Evolutionary conservation across 2,113 vertebrate genomes (phyloP), one percentile per base, ranked within the genome.

Genomic region (Motacilla alba): DNA sequence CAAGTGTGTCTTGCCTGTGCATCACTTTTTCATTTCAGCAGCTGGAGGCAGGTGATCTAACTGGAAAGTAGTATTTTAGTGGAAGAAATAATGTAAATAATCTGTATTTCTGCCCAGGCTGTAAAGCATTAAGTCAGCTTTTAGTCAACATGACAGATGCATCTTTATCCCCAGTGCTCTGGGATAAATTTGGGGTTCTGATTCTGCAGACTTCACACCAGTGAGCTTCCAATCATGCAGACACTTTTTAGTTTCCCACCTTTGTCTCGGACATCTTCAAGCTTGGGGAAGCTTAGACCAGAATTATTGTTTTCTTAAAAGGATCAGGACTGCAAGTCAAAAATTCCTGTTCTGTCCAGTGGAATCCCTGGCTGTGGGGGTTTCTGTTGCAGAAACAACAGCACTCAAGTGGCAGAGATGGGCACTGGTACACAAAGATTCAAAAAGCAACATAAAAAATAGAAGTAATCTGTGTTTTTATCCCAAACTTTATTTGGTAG

Each of bases 1-100:
- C 0, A 0, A 52, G 28, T 30, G 15, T 44, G 28, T 56, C 43
- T 16, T 58, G 68, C 10, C 28, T 43, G 2, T 60, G 44, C n/a
- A 56, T 78, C 27, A 7, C 47, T 49, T 68, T 49, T 69, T 55
- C n/a, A n/a, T 77, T 66, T 66, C 68, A 88, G 0, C 59, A 59
- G 16, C 72, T 83, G 56, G 43, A 83, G 50, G 30, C 64, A 28
- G 76, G 46, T 77, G 60, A 68, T 49, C 49, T 83, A 47, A 53
- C 23, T 59, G 50, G 14, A 80, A 83, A 66, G 47, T 7, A 33
- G 22, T 15, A 7, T 66, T 83, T 31, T 30, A 4, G 16, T 24
- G 30, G 4, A 3, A 4, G 15, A 79, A 56, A n/a, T 14, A 41
- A 5, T 41, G 21, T 59, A 37, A 84, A 83, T 53, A 27, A 39